Conservation (phyloP, 1,140 invertebrate species). For the Rhynchophorus ferrugineus region DNA sequence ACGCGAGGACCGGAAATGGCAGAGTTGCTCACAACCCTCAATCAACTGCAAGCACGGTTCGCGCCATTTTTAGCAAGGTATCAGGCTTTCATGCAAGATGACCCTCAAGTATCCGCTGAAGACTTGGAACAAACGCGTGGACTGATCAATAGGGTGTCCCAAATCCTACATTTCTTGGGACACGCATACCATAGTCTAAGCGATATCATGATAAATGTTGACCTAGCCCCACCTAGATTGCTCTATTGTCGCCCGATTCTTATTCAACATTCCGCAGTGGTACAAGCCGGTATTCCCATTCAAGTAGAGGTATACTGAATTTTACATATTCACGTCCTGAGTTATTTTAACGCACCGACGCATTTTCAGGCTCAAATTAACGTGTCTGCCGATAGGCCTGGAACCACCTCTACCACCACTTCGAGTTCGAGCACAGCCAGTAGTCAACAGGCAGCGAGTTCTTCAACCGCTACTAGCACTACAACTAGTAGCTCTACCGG, state of each 20-base stretch:
- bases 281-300: constrained; percentile 57
- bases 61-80: constrained; percentile 56
- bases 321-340: neutral
- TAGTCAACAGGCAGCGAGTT: too few relatives aligned
- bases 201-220: constrained; percentile 71
- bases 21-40: constrained; percentile 51
- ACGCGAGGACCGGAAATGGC: constrained; percentile 48
- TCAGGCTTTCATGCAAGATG: constrained; percentile 49
- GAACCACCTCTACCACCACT: constrained; percentile 22
- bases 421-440: too few relatives aligned
- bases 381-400: constrained; percentile 38
- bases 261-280: constrained; percentile 57
- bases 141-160: constrained; percentile 63
- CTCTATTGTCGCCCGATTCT: constrained; percentile 64
- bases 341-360: neutral
- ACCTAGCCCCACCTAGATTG: constrained; percentile 57
- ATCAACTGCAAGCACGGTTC: constrained; percentile 52
- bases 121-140: constrained; percentile 51
- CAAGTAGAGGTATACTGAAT: constrained; percentile 48
- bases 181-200: constrained; percentile 84
- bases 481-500: neutral
- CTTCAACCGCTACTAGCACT: neutral
- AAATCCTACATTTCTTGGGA: constrained; percentile 73
- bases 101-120: constrained; percentile 48
- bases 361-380: constrained; percentile 46